Evolutionary conservation across 2,113 vertebrate genomes (phyloP).

Genomic region (Alethe castanea): DNA sequence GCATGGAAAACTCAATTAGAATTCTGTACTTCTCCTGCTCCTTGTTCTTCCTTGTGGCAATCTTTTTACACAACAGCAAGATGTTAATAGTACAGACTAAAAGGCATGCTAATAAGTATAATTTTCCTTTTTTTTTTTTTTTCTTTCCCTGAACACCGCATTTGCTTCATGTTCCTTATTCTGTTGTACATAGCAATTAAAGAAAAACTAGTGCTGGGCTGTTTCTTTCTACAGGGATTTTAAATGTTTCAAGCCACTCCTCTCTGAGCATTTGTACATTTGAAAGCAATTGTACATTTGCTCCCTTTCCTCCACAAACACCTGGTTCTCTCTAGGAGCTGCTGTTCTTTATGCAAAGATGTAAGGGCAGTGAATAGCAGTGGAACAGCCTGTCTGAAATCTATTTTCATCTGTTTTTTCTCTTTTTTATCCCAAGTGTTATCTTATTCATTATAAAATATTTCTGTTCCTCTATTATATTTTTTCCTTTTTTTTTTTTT

Average conservation of each 20-base stretch:
- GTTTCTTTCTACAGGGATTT: neutral
- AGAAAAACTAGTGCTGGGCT: neutral
- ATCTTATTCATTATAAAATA: neutral
- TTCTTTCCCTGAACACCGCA: neutral
- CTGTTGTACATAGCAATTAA: neutral
- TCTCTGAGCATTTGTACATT: neutral
- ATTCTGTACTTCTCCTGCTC: neutral
- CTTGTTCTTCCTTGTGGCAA: conserved; percentile 2
- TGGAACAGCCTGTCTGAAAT: neutral
- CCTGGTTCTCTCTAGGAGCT: neutral
- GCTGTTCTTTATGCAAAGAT: neutral
- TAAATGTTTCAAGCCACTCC: neutral
- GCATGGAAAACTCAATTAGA: neutral
- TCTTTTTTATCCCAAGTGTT: neutral
- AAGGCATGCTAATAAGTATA: neutral
- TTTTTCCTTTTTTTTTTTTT: neutral
- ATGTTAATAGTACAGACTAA: neutral
- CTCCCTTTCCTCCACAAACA: neutral
- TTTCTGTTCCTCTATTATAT: neutral
- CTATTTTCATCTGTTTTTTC: neutral
- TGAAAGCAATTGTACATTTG: neutral
- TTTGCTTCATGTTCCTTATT: neutral
- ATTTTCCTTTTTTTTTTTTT: neutral
- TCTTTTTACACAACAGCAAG: neutral
- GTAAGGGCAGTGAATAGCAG: neutral